Evolutionary conservation across 2,113 vertebrate genomes (phyloP).

Genomic region (Camelus bactrianus): DNA sequence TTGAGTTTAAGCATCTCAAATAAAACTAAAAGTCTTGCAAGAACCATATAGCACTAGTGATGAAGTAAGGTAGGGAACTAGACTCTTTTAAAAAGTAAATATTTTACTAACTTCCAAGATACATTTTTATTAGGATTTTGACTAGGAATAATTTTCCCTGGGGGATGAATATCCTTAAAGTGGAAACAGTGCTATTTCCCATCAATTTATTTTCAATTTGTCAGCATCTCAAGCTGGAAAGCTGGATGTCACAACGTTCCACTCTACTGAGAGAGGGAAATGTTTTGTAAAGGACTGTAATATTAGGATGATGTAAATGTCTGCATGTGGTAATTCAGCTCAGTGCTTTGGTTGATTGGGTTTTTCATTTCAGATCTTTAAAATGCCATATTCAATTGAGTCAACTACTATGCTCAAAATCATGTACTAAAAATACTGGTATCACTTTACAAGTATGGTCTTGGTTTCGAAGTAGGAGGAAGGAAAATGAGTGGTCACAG

Average conservation of each 20-base stretch:
- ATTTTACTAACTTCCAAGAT: background rate
- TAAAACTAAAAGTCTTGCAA: slow-evolving; percentile 8
- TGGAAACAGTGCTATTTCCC: background rate
- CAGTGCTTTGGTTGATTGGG: background rate
- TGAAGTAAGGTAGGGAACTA: background rate
- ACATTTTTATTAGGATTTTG: slow-evolving; percentile 32
- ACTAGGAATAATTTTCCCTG: background rate
- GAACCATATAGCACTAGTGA: background rate
- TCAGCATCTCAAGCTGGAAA: background rate
- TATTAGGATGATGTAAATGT: background rate
- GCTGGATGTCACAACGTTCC: background rate
- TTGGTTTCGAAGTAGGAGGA: background rate
- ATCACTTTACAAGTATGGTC: background rate
- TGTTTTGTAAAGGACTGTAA: background rate
- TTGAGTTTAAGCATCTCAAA: background rate
- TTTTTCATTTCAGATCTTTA: slow-evolving; percentile 48
- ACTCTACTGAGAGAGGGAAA: background rate
- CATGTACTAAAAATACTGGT: slow-evolving; percentile 41
- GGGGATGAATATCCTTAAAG: background rate
- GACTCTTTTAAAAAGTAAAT: background rate
- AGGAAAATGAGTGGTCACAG: background rate
- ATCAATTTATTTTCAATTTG: background rate
- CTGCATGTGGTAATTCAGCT: background rate
- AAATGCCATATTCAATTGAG: background rate
- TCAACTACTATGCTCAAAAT: background rate